Evolutionary conservation across 1,140 invertebrate species (phyloP).

Genomic region (Scaptodrosophila lebanonensis): DNA sequence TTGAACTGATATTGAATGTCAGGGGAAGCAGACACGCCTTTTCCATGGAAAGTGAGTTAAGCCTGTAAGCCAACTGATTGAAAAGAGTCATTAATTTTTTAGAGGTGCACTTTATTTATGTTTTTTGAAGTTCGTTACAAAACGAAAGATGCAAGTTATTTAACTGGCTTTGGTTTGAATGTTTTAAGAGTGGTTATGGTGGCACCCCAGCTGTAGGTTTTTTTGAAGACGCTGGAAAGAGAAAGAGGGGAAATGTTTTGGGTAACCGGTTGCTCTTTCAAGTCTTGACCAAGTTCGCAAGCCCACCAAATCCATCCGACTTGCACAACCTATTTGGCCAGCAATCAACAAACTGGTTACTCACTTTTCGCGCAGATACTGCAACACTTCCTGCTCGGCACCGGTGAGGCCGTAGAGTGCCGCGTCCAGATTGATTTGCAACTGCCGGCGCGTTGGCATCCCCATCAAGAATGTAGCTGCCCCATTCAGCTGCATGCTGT

Average conservation of each 20-base stretch:
- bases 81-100: too few relatives aligned
- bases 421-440: constrained; percentile 82
- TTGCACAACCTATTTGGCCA: constrained; percentile 37
- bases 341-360: constrained; percentile 40
- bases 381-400: constrained; percentile 80
- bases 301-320: constrained; percentile 53
- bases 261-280: constrained; percentile 36
- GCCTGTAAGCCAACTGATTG: too few relatives aligned
- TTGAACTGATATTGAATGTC: constrained; percentile 29
- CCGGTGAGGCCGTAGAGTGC: constrained; percentile 80
- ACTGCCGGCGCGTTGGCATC: constrained; percentile 81
- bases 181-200: constrained; percentile 44
- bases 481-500: constrained; percentile 80
- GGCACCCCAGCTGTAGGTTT: constrained; percentile 72
- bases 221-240: constrained; percentile 59
- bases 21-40: too few relatives aligned
- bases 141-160: neutral
- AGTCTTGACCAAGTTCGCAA: constrained; percentile 53
- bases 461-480: constrained; percentile 84
- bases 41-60: too few relatives aligned
- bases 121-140: constrained; percentile 5
- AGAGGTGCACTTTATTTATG: neutral
- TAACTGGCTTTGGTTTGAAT: constrained; percentile 20
- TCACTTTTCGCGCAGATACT: constrained; percentile 82
- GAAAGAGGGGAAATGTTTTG: neutral